Evolutionary conservation across 2,797 vertebrate genomes (phyloP).

Genomic region (Melanotaenia maccullochi): DNA sequence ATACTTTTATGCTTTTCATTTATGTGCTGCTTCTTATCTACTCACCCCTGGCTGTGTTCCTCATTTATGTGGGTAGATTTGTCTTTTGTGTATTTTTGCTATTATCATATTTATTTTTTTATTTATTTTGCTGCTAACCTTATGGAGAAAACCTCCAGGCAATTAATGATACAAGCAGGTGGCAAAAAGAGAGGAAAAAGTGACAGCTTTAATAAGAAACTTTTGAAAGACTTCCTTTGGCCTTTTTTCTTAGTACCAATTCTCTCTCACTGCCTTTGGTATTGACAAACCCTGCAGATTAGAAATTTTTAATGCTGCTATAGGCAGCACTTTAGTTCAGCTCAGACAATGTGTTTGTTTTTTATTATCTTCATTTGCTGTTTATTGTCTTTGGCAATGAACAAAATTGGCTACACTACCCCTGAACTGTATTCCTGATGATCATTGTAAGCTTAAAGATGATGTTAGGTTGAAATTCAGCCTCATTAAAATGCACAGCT

Average conservation of each 20-base stretch:
- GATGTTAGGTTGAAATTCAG: constrained; percentile 24
- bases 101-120: constrained; percentile 69
- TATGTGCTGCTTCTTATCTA: constrained; percentile 77
- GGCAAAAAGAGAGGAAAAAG: constrained; percentile 44
- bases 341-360: constrained; percentile 18
- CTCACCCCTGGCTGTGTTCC: constrained; percentile 76
- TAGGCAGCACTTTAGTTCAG: constrained; percentile 1
- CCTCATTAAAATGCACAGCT: constrained; percentile 4
- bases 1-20: constrained; percentile 79
- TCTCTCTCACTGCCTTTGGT: background rate
- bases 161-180: constrained; percentile 56
- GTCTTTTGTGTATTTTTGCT: constrained; percentile 63
- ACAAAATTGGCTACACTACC: background rate
- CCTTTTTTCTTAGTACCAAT: background rate
- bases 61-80: constrained; percentile 73
- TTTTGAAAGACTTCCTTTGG: constrained; percentile 47
- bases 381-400: background rate
- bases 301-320: background rate
- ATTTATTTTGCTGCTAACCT: constrained; percentile 48
- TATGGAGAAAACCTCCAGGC: constrained; percentile 60
- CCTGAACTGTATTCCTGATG: constrained; percentile 2
- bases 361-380: background rate
- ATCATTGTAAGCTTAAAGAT: constrained; percentile 26
- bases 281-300: background rate
- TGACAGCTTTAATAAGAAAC: constrained; percentile 34